phyloP scores from a whole-genome alignment of 2,113 vertebrate genomes.

The Etia nguti region DNA sequence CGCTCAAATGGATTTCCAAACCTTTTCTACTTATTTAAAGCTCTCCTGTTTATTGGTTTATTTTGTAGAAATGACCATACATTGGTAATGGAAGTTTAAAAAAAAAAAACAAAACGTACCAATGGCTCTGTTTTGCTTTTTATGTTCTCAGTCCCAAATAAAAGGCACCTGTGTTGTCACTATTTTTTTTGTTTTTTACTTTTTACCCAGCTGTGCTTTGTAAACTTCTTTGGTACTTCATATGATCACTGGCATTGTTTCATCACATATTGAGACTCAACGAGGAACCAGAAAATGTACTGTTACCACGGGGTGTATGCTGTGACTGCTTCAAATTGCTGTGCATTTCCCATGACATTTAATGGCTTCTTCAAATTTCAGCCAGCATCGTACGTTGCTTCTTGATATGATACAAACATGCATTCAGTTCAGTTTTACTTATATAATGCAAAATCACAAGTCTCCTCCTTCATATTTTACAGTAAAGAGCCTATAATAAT shows the following conservation, averaged over 20 bases:
- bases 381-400: neutral
- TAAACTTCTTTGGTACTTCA: neutral
- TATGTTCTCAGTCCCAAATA: slow-evolving; percentile 66
- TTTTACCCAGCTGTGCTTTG: neutral
- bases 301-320: neutral
- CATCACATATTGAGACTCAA: neutral
- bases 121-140: slow-evolving; percentile 45
- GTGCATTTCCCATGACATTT: neutral
- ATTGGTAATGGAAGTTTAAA: slow-evolving; percentile 3
- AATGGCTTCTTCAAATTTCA: neutral
- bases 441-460: neutral
- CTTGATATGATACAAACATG: neutral
- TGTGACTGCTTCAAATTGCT: neutral
- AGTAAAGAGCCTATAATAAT: neutral
- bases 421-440: neutral
- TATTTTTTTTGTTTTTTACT: neutral
- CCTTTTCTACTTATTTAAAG: slow-evolving; percentile 71
- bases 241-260: neutral
- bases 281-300: neutral
- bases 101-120: neutral
- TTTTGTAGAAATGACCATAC: slow-evolving; percentile 37
- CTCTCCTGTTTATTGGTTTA: slow-evolving; percentile 32
- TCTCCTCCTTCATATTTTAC: neutral
- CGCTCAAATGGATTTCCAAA: slow-evolving; percentile 5
- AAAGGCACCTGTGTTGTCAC: slow-evolving; percentile 69